phyloP scores from a whole-genome alignment of 2,888 invertebrate species.

The Yponomeuta malinellus region DNA sequence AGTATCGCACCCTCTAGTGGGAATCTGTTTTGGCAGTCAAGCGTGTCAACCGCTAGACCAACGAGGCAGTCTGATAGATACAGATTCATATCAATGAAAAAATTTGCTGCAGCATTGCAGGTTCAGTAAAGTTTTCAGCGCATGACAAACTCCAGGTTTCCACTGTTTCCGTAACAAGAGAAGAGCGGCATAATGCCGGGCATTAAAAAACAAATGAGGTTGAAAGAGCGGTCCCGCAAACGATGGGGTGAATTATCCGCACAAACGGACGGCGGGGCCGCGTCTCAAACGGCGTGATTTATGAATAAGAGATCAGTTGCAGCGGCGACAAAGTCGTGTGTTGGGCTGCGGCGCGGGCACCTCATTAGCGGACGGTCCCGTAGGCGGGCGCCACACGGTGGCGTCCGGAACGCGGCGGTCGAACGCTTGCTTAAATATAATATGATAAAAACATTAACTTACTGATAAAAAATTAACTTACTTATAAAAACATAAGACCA shows the following conservation, averaged over 20 bases:
- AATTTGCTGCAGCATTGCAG: too few species aligned
- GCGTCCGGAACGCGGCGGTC: constrained; percentile 22
- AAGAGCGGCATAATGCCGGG: constrained; percentile 56
- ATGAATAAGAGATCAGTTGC: constrained; percentile 37
- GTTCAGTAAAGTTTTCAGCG: background rate
- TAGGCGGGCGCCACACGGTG: constrained; percentile 17
- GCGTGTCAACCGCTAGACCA: too few species aligned
- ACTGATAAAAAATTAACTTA: background rate
- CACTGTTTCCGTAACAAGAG: constrained; percentile 48
- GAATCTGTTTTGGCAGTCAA: too few species aligned
- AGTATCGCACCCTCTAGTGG: too few species aligned
- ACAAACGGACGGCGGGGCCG: constrained; percentile 42
- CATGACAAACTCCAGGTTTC: background rate
- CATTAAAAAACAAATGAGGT: constrained; percentile 66
- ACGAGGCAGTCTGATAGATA: too few species aligned
- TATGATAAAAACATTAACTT: background rate
- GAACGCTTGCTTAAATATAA: background rate
- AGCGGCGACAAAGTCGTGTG: constrained; percentile 23
- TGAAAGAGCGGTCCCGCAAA: constrained; percentile 64
- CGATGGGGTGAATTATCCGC: constrained; percentile 57
- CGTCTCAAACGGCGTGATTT: constrained; percentile 25
- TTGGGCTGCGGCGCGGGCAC: constrained; percentile 28
- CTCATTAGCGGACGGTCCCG: constrained; percentile 28
- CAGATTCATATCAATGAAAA: too few species aligned
- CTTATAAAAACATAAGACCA: too few species aligned